Evolutionary conservation across 2,113 vertebrate genomes (phyloP).

Genomic region (Daphoenositta chrysoptera): DNA sequence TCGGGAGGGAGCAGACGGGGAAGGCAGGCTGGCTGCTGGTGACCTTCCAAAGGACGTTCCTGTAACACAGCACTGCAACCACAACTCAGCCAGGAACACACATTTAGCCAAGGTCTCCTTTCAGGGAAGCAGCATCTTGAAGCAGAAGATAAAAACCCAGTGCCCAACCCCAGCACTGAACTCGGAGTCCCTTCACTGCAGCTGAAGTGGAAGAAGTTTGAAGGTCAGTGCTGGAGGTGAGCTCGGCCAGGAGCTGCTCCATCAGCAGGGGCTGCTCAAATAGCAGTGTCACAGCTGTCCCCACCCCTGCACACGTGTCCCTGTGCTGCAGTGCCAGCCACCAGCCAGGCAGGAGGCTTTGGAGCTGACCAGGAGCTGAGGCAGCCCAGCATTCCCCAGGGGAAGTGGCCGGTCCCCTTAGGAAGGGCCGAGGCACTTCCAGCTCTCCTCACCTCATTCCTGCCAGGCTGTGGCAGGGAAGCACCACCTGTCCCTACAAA

Average conservation of each 20-base stretch:
- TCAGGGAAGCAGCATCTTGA: neutral
- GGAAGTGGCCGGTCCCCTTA: accelerated
- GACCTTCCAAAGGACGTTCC: neutral
- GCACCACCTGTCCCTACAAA: neutral
- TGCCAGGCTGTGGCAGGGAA: accelerated
- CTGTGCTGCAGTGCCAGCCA: neutral
- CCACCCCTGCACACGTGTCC: accelerated
- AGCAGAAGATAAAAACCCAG: neutral
- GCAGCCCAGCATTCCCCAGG: neutral
- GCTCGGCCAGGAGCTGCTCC: neutral
- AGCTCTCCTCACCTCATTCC: neutral
- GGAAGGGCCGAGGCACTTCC: neutral
- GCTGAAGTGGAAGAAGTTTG: neutral
- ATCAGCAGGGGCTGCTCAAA: neutral
- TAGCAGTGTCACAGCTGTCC: accelerated
- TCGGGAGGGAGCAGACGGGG: neutral
- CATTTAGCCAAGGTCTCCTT: neutral
- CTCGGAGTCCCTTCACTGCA: neutral
- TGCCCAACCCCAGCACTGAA: neutral
- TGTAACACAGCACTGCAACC: neutral
- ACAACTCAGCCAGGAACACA: accelerated
- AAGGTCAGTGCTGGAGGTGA: neutral
- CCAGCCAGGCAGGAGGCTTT: neutral
- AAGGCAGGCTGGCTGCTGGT: neutral
- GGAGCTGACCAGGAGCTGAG: neutral